A percentile compares a stretch with the other conserved stretches of the same genome.
phyloP scores from a whole-genome alignment of 1,140 invertebrate species.

The Zaprionus ornatus region DNA sequence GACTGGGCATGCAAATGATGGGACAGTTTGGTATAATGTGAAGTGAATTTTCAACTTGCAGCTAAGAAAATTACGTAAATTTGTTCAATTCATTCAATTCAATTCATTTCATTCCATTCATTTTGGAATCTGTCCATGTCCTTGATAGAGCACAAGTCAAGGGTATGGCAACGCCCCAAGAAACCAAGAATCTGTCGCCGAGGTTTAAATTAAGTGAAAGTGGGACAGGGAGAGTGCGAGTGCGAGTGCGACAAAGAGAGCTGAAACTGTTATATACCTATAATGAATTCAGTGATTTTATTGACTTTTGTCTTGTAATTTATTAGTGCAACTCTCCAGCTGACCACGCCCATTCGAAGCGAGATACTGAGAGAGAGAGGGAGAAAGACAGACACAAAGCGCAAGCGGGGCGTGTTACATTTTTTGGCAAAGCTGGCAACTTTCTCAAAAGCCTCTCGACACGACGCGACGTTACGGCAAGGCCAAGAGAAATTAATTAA shows the following conservation, averaged over 20 bases:
- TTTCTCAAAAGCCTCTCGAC: constrained; percentile 31
- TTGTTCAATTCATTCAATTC: constrained; percentile 63
- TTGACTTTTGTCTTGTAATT: constrained; percentile 79
- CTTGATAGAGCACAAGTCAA: constrained; percentile 60
- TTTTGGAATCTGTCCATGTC: constrained; percentile 46
- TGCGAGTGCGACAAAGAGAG: background rate
- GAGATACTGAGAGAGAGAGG: background rate
- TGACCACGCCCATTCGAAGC: constrained; percentile 46
- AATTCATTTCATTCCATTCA: constrained; percentile 41
- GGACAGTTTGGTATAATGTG: constrained; percentile 58
- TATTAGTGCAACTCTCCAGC: constrained; percentile 54
- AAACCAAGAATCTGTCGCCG: constrained; percentile 45
- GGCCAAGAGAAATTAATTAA: constrained; percentile 68
- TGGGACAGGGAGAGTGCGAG: constrained; percentile 12
- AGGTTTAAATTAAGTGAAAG: constrained; percentile 63
- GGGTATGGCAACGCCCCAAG: constrained; percentile 54
- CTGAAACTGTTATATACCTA: constrained; percentile 13
- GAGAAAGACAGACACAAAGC: background rate
- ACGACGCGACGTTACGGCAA: constrained; percentile 19
- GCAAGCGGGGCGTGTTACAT: constrained; percentile 8
- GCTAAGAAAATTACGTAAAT: constrained; percentile 69
- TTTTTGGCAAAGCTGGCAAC: constrained; percentile 46
- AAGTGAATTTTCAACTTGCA: constrained; percentile 50
- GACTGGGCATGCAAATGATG: constrained; percentile 66
- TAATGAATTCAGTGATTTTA: constrained; percentile 80